Percentiles rank a stretch among this genome's conserved stretches.
phyloP scores from a whole-genome alignment of 2,888 invertebrate species.

The Xestoiulus laeticollis region DNA sequence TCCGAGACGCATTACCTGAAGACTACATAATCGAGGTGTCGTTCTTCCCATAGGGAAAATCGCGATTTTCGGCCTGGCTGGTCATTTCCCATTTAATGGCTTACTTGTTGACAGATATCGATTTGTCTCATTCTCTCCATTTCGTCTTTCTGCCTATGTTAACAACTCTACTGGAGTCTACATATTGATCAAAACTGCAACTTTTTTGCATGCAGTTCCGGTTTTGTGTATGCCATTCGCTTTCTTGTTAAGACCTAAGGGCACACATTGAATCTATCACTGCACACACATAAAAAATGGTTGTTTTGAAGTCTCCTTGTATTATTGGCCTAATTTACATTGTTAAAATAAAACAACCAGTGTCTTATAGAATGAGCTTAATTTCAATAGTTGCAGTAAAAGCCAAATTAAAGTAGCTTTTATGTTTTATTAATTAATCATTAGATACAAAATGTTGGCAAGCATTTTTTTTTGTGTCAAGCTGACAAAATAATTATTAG shows the following conservation, averaged over 20 bases:
- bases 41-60: background rate
- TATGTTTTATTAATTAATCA: no score
- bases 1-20: background rate
- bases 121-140: background rate
- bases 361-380: no score
- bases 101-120: constrained; percentile 39
- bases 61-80: background rate
- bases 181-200: constrained; percentile 8
- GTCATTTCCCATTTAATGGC: constrained; percentile 6
- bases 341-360: no score
- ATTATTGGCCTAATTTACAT: no score
- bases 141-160: background rate
- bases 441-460: no score
- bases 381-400: no score
- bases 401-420: no score
- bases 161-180: background rate
- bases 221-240: background rate
- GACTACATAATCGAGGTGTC: background rate
- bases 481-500: no score
- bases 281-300: background rate
- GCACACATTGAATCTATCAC: background rate
- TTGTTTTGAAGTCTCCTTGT: background rate
- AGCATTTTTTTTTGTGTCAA: no score
- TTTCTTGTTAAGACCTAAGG: background rate
- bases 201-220: background rate